Conservation (phyloP, 2,113 vertebrate species). For the Nymphicus hollandicus region DNA sequence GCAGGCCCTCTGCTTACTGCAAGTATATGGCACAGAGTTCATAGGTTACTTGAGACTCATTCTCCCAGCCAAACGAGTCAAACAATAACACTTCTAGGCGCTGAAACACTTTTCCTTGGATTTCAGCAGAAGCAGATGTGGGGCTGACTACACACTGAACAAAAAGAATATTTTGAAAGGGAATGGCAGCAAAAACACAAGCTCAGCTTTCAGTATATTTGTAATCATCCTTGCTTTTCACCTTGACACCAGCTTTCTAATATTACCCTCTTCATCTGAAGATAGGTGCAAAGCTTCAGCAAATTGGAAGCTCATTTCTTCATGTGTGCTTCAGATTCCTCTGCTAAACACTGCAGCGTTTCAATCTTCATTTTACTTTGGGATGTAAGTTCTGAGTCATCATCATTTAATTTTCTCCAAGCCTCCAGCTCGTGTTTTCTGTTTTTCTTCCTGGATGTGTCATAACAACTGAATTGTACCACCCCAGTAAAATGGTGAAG, state of each 20-base stretch:
- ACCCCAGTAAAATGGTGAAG: constrained; percentile 35
- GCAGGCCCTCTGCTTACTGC: constrained; percentile 17
- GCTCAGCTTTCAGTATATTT: neutral
- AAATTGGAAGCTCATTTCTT: neutral
- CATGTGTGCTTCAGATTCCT: neutral
- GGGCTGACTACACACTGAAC: neutral
- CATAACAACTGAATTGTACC: constrained; percentile 53
- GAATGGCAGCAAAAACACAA: neutral
- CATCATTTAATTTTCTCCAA: constrained; percentile 45
- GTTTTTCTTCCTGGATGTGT: constrained; percentile 60
- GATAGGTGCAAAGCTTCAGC: neutral
- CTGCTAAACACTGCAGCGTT: neutral
- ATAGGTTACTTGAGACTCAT: constrained; percentile 38
- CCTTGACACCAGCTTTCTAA: neutral
- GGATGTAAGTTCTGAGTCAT: constrained; percentile 57
- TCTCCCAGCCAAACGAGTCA: constrained; percentile 35
- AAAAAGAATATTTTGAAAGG: constrained; percentile 5
- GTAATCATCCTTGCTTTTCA: neutral
- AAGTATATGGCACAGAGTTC: constrained; percentile 42
- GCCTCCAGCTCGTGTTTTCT: constrained; percentile 50
- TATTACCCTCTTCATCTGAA: neutral
- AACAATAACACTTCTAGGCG: constrained; percentile 43
- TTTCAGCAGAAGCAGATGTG: constrained; percentile 55
- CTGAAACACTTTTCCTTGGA: constrained; percentile 20
- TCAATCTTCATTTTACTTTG: constrained; percentile 36